Evolutionary conservation across 2,888 invertebrate genomes (phyloP).

Genomic region (Drosophila borealis): DNA sequence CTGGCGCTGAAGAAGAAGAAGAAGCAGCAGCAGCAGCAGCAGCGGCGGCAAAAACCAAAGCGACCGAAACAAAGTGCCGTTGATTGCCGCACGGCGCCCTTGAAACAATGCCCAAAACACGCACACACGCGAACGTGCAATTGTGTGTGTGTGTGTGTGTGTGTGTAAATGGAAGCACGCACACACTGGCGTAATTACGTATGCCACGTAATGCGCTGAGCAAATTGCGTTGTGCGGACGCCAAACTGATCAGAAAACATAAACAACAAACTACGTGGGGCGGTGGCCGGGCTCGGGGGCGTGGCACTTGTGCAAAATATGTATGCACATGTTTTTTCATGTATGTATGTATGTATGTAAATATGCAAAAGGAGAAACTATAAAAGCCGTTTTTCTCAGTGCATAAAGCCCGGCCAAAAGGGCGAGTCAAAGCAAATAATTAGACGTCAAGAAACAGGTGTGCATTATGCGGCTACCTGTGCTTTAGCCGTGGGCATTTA

Average conservation of each 20-base stretch:
- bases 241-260: conserved; percentile 58
- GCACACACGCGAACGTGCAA: not conserved
- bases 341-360: not conserved
- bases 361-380: not conserved
- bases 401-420: no score
- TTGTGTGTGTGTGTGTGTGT: not conserved
- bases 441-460: no score
- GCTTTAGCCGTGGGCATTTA: not conserved
- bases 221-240: conserved; percentile 59
- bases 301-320: not conserved
- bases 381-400: no score
- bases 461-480: no score
- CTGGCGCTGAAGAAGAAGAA: not conserved
- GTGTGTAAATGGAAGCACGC: conserved; percentile 36
- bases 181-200: conserved; percentile 61
- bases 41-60: conserved; percentile 12
- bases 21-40: not conserved
- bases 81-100: conserved; percentile 54
- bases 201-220: conserved; percentile 56
- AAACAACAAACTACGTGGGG: conserved; percentile 15
- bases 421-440: no score
- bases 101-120: conserved; percentile 44
- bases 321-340: not conserved
- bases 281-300: not conserved
- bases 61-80: conserved; percentile 38